Conservation (phyloP, 2,888 invertebrate species). For the Eulithis testata region DNA sequence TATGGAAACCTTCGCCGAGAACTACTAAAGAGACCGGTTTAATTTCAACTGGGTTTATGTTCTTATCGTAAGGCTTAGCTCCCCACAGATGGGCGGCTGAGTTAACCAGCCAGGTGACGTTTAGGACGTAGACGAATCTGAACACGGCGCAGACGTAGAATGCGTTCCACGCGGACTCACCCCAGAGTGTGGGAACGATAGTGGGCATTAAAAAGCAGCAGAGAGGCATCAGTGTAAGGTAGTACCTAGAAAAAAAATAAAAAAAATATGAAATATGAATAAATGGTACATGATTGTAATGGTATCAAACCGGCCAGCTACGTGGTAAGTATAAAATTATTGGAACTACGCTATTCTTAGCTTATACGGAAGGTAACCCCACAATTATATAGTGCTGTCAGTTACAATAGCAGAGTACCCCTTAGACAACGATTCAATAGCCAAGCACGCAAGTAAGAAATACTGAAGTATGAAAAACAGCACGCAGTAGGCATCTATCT, state of each 20-base stretch:
- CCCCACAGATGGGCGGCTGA: slow-evolving; percentile 94
- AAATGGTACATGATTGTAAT: no score
- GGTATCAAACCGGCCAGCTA: not conserved
- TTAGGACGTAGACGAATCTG: slow-evolving; percentile 91
- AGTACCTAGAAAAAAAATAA: slow-evolving; percentile 87
- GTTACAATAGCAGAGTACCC: no score
- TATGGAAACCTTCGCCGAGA: slow-evolving; percentile 93
- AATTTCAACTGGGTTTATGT: slow-evolving; percentile 90
- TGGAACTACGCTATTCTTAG: not conserved
- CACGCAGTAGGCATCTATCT: not conserved
- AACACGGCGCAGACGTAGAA: slow-evolving; percentile 89
- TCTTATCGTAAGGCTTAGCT: slow-evolving; percentile 88
- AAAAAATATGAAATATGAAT: slow-evolving; percentile 10
- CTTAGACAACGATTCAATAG: not conserved
- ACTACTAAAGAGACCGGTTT: slow-evolving; percentile 86
- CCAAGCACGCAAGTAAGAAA: not conserved
- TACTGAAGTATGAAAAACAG: no score
- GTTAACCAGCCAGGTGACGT: slow-evolving; percentile 96
- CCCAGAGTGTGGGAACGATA: slow-evolving; percentile 90
- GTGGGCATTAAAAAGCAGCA: slow-evolving; percentile 91
- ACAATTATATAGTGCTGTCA: no score
- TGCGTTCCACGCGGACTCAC: slow-evolving; percentile 87
- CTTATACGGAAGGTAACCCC: no score
- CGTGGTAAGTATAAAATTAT: not conserved
- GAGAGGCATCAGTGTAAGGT: slow-evolving; percentile 88